phyloP scores from a whole-genome alignment of 2,888 invertebrate species.

The Pyralis farinalis region DNA sequence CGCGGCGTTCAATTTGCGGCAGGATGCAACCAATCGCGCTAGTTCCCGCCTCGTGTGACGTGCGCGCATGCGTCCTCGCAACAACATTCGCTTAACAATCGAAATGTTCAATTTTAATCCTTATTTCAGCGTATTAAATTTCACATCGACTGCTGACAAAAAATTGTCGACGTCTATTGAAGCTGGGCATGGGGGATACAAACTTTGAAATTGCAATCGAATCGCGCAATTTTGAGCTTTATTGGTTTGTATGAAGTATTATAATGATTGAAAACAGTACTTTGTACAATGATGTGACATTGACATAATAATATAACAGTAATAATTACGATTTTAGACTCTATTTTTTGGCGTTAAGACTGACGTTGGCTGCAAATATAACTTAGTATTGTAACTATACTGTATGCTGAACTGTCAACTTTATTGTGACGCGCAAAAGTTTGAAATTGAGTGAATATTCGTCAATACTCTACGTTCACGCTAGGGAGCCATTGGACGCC shows the following conservation, averaged over 20 bases:
- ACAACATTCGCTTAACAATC: not conserved
- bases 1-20: slow-evolving; percentile 61
- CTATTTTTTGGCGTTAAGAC: not conserved
- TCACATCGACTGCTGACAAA: not conserved
- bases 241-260: not conserved
- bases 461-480: not conserved
- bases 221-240: slow-evolving; percentile 4
- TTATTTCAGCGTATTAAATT: not conserved
- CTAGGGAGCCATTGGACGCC: slow-evolving; percentile 11
- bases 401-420: not conserved
- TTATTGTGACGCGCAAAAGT: not conserved
- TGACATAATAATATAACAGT: not conserved
- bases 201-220: not conserved
- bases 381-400: not conserved
- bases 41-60: slow-evolving; percentile 48
- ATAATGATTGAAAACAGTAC: slow-evolving; percentile 4
- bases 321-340: not conserved
- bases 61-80: slow-evolving; percentile 20
- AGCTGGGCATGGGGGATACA: not conserved
- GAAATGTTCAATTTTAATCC: not conserved
- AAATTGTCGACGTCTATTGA: no score
- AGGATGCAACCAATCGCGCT: slow-evolving; percentile 64
- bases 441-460: not conserved
- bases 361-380: no score
- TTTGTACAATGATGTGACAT: slow-evolving; percentile 1